Evolutionary conservation across 2,113 vertebrate species (phyloP).

Genomic region (Eonycteris spelaea): DNA sequence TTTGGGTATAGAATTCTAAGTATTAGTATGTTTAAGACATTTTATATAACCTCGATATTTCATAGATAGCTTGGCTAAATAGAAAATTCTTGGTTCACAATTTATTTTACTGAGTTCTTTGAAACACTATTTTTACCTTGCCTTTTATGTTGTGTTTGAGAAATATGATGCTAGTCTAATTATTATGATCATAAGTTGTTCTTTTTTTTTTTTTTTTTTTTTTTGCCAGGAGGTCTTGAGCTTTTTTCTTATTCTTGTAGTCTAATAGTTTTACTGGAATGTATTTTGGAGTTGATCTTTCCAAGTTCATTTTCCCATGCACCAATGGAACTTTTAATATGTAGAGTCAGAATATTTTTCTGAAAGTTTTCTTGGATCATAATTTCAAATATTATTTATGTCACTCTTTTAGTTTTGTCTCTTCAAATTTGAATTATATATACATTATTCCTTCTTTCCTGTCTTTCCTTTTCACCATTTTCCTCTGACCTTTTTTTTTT

Average conservation of each 20-base stretch:
- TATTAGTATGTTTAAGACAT: background rate
- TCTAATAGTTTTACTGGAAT: background rate
- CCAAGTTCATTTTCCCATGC: background rate
- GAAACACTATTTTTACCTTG: background rate
- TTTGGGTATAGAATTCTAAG: background rate
- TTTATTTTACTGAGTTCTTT: background rate
- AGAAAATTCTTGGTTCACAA: background rate
- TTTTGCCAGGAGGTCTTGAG: background rate
- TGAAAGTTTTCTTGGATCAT: background rate
- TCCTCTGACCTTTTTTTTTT: background rate
- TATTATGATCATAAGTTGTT: background rate
- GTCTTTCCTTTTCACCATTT: background rate
- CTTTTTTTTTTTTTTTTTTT: background rate
- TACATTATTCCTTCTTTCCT: background rate
- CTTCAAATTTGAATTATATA: background rate
- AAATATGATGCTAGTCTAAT: background rate
- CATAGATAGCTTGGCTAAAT: background rate
- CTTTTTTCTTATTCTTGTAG: background rate
- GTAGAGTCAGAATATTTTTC: background rate
- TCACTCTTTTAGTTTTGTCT: background rate
- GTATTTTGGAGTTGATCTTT: background rate
- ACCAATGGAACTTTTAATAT: background rate
- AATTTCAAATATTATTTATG: background rate
- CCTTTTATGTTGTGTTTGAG: background rate
- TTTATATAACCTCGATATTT: background rate